A percentile compares a stretch with the other conserved stretches of the same genome.
Conservation (phyloP, 2,888 invertebrate species). For the Leuctra nigra region DNA sequence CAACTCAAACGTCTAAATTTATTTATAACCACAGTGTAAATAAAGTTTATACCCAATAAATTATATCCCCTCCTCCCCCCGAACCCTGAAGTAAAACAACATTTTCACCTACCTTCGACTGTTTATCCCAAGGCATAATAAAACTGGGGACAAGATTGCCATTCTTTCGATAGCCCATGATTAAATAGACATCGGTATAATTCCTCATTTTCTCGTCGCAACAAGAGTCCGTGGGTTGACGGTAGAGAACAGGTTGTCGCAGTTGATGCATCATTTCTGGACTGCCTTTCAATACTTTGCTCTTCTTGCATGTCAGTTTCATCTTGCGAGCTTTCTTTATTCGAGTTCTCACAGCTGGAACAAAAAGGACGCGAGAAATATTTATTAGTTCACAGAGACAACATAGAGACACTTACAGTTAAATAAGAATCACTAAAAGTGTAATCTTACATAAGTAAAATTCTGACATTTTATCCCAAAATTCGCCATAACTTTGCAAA, state of each 20-base stretch:
- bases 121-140: conserved; percentile 40
- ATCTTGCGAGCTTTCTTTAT: conserved; percentile 35
- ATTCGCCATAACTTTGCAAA: no score
- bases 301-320: conserved; percentile 37
- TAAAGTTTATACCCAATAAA: no score
- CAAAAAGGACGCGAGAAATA: no score
- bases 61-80: no score
- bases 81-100: no score
- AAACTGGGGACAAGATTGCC: conserved; percentile 38
- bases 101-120: conserved; percentile 33
- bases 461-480: no score
- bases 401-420: no score
- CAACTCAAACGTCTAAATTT: no score
- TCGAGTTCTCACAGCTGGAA: conserved; percentile 38
- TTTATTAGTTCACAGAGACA: no score
- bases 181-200: conserved; percentile 34
- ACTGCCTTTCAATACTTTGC: conserved; percentile 36
- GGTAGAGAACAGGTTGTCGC: conserved; percentile 35
- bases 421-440: no score
- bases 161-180: conserved; percentile 39
- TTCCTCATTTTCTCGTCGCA: conserved; percentile 36
- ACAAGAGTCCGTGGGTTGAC: conserved; percentile 39
- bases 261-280: conserved; percentile 35
- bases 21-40: no score
- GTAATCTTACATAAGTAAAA: no score